Conservation (phyloP, 2,797 vertebrate genomes). For the Arrhamphus sclerolepis region DNA sequence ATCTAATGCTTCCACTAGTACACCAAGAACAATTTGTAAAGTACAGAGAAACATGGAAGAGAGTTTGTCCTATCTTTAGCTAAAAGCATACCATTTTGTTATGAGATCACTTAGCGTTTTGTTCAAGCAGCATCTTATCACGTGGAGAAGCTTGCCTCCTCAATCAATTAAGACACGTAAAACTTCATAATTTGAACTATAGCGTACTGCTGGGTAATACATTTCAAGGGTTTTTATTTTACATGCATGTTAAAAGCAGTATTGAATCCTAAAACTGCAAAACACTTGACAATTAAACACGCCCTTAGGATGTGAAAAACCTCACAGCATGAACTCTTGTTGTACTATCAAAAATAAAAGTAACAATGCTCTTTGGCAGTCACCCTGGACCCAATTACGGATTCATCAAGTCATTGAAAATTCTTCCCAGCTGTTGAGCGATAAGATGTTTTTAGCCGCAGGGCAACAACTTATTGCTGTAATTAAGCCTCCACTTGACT, state of each 20-base stretch:
- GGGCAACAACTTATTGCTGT: slow-evolving; percentile 78
- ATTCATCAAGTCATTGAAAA: slow-evolving; percentile 72
- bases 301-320: slow-evolving; percentile 39
- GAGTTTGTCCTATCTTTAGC: slow-evolving; percentile 20
- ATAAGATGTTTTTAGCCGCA: slow-evolving; percentile 74
- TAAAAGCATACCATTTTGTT: slow-evolving; percentile 41
- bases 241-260: slow-evolving; percentile 36
- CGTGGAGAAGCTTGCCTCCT: slow-evolving; percentile 3
- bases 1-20: not conserved
- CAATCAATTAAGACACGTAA: slow-evolving; percentile 33
- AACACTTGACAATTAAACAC: slow-evolving; percentile 40
- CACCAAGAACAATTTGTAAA: slow-evolving; percentile 25
- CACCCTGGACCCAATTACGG: slow-evolving; percentile 71
- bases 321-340: slow-evolving; percentile 50
- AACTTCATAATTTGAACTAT: no score
- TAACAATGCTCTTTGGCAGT: slow-evolving; percentile 59
- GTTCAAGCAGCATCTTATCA: slow-evolving; percentile 23
- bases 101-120: slow-evolving; percentile 30
- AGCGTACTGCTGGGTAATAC: no score
- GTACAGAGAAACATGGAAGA: slow-evolving; percentile 22
- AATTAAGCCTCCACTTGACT: slow-evolving; percentile 80
- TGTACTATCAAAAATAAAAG: slow-evolving; percentile 23
- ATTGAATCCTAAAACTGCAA: slow-evolving; percentile 43
- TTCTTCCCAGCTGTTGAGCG: slow-evolving; percentile 72
- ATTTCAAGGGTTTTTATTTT: slow-evolving; percentile 44